Evolutionary conservation across 1,140 invertebrate species (phyloP).

Genomic region (Druon quercuslanigerum): DNA sequence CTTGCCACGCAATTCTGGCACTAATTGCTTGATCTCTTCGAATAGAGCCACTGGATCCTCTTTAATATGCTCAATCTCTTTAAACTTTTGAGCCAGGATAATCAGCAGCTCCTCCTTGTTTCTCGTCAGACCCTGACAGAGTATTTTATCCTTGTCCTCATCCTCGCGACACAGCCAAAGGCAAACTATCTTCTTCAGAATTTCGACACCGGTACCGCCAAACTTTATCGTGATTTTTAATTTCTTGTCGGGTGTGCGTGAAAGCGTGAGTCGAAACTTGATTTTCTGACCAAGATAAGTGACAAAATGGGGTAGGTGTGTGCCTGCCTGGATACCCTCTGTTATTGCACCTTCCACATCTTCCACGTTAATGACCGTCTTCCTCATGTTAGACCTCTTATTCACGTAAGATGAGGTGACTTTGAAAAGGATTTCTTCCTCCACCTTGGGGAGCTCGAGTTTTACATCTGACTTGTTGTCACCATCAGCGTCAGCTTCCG

Average conservation of each 20-base stretch:
- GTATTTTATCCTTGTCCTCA: constrained; percentile 41
- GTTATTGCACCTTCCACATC: constrained; percentile 20
- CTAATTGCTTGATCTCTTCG: constrained; percentile 3
- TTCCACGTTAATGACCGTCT: not conserved
- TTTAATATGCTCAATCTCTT: constrained; percentile 10
- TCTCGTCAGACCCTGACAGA: constrained; percentile 38
- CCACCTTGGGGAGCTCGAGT: not conserved
- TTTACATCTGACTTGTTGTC: not conserved
- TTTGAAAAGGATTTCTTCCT: constrained; percentile 6
- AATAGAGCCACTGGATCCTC: constrained; percentile 39
- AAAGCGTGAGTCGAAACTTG: not conserved
- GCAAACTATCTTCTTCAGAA: not conserved
- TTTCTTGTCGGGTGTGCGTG: not conserved
- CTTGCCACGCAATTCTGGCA: not conserved
- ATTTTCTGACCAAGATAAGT: constrained; percentile 2
- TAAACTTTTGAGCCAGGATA: constrained; percentile 26
- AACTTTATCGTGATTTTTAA: constrained; percentile 9
- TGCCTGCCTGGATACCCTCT: not conserved
- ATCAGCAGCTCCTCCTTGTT: not conserved
- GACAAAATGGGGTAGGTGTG: not conserved
- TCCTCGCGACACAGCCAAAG: constrained; percentile 44
- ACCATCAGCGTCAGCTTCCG: not conserved
- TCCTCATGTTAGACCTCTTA: not conserved
- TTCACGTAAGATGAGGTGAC: not conserved
- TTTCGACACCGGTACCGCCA: not conserved